Conservation (phyloP, 2,797 vertebrate species). For the Pteropus rufus region DNA sequence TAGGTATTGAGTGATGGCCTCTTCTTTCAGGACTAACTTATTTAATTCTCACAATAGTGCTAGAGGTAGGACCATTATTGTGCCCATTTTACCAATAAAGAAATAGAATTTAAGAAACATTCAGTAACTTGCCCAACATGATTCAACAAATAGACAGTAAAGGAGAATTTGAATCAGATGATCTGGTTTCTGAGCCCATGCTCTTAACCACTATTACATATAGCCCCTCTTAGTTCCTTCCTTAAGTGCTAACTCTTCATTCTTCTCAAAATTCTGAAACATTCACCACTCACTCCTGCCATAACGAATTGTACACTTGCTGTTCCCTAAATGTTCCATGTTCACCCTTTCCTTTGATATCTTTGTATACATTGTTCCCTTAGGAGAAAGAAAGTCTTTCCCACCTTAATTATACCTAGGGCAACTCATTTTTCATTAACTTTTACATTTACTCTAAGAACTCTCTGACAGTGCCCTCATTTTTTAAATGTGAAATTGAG, state of each 20-base stretch:
- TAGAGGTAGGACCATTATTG: not conserved
- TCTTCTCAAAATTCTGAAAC: not conserved
- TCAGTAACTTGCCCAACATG: not conserved
- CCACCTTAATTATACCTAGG: not conserved
- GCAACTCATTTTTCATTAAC: not conserved
- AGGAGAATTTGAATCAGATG: not conserved
- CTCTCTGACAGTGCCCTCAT: not conserved
- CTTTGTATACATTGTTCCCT: not conserved
- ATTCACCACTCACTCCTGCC: too few relatives aligned
- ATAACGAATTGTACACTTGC: not conserved
- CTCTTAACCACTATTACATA: not conserved
- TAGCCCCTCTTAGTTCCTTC: not conserved
- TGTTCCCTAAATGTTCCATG: not conserved
- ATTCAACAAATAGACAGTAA: not conserved
- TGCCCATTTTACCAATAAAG: not conserved
- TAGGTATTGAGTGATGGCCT: not conserved
- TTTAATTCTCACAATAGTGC: not conserved
- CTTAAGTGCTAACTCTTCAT: not conserved
- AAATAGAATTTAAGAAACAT: not conserved
- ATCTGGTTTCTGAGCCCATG: not conserved
- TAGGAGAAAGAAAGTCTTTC: not conserved
- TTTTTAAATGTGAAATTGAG: not conserved
- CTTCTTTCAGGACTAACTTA: not conserved
- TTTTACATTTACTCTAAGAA: not conserved
- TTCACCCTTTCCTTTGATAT: not conserved